phyloP scores from a whole-genome alignment of 2,797 vertebrate species.

The Rhynchotus rufescens region DNA sequence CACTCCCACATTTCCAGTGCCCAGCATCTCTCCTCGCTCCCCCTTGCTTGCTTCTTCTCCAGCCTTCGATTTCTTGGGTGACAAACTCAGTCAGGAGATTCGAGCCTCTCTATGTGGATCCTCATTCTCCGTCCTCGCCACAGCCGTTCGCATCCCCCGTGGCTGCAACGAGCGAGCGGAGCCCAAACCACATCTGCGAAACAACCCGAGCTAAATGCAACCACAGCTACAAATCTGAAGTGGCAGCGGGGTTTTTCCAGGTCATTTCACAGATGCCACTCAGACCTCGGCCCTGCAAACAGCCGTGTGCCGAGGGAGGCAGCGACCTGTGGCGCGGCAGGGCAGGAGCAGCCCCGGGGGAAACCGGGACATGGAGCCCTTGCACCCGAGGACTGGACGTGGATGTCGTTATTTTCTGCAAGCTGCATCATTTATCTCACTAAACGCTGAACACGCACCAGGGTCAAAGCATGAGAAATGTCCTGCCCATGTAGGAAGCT shows the following conservation, averaged over 20 bases:
- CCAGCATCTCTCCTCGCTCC: neutral
- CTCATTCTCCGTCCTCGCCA: neutral
- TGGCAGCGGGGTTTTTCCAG: neutral
- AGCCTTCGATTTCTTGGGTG: fast-evolving
- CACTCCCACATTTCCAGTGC: neutral
- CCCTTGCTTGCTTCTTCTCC: neutral
- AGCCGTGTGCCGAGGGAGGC: neutral
- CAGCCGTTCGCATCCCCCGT: fast-evolving
- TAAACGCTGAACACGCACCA: neutral
- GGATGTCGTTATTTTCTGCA: too few relatives aligned
- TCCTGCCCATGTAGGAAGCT: neutral
- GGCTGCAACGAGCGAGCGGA: neutral
- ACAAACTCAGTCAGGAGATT: neutral
- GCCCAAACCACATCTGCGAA: neutral
- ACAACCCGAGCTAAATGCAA: neutral
- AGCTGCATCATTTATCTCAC: neutral
- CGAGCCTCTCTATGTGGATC: neutral
- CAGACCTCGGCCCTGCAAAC: neutral
- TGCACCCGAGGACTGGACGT: neutral
- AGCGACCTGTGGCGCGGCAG: too few relatives aligned
- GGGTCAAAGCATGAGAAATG: neutral
- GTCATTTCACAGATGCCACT: neutral
- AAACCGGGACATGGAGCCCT: neutral
- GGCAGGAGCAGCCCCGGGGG: neutral
- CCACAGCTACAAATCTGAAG: neutral